Percentiles rank a stretch among this genome's conserved stretches.
phyloP scores from a whole-genome alignment of 2,888 invertebrate genomes.

The Chirona hameri region DNA sequence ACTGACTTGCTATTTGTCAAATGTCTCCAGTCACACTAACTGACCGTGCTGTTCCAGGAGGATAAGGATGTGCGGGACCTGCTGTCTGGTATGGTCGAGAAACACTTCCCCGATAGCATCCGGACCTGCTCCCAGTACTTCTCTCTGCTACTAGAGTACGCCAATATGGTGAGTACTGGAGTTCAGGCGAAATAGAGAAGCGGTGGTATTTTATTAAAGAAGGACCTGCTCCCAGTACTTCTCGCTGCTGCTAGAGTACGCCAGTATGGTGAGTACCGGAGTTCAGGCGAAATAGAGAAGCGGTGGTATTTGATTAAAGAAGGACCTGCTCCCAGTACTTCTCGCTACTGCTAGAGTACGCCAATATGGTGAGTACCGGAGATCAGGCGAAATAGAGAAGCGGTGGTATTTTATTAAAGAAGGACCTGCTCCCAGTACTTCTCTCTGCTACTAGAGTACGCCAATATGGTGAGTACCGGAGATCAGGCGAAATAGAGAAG shows the following conservation, averaged over 20 bases:
- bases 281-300: no score
- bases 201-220: no score
- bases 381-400: no score
- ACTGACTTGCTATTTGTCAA: no score
- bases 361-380: constrained; percentile 60
- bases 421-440: constrained; percentile 50
- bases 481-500: not conserved
- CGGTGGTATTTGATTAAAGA: no score
- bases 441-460: constrained; percentile 60
- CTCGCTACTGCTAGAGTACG: constrained; percentile 60
- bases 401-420: no score
- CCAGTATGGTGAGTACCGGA: constrained; percentile 60
- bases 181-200: not conserved
- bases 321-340: constrained; percentile 50
- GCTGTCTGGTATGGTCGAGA: constrained; percentile 73
- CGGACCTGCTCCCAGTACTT: constrained; percentile 50
- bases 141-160: constrained; percentile 60
- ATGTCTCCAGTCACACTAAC: not conserved
- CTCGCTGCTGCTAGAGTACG: constrained; percentile 60
- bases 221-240: constrained; percentile 50
- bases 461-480: constrained; percentile 60
- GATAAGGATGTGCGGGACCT: constrained; percentile 89
- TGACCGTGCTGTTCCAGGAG: not conserved
- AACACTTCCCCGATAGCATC: constrained; percentile 49
- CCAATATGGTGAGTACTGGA: constrained; percentile 60